phyloP scores from a whole-genome alignment of 2,888 invertebrate genomes.

The Melipona bicolor region DNA sequence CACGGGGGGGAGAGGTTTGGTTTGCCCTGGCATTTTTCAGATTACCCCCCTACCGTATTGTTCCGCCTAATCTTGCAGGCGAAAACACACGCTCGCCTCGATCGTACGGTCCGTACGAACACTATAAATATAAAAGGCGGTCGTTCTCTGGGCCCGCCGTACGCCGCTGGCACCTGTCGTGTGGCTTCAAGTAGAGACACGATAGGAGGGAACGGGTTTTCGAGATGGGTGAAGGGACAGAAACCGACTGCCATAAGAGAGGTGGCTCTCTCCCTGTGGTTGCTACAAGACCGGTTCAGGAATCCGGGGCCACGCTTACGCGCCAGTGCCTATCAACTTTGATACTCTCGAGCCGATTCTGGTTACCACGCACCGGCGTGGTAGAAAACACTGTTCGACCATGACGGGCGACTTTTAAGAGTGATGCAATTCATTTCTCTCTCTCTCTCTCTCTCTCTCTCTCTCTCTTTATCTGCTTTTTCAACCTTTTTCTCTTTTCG shows the following conservation, averaged over 20 bases:
- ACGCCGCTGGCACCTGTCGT: constrained; percentile 83
- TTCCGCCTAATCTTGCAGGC: constrained; percentile 36
- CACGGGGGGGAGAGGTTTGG: too few relatives aligned
- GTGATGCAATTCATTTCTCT: constrained; percentile 7
- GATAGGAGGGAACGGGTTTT: constrained; percentile 45
- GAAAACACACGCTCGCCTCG: constrained; percentile 13
- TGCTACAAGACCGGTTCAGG: constrained; percentile 82
- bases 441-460: not conserved
- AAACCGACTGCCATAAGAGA: constrained; percentile 73
- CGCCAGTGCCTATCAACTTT: constrained; percentile 80
- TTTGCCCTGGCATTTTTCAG: constrained; percentile 26
- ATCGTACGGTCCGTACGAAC: not conserved
- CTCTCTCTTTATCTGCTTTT: not conserved
- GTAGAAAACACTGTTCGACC: constrained; percentile 16
- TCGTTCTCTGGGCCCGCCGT: constrained; percentile 78
- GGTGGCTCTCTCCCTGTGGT: constrained; percentile 59
- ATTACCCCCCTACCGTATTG: constrained; percentile 24
- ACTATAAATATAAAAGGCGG: constrained; percentile 60
- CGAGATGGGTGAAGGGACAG: constrained; percentile 66
- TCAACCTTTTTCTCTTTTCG: too few relatives aligned
- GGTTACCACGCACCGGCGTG: not conserved
- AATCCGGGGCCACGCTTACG: constrained; percentile 83
- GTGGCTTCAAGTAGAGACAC: constrained; percentile 77
- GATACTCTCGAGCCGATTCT: not conserved
- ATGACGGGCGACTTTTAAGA: constrained; percentile 54